Evolutionary conservation across 2,113 vertebrate species (phyloP).

Genomic region (Cyprichromis sp.): DNA sequence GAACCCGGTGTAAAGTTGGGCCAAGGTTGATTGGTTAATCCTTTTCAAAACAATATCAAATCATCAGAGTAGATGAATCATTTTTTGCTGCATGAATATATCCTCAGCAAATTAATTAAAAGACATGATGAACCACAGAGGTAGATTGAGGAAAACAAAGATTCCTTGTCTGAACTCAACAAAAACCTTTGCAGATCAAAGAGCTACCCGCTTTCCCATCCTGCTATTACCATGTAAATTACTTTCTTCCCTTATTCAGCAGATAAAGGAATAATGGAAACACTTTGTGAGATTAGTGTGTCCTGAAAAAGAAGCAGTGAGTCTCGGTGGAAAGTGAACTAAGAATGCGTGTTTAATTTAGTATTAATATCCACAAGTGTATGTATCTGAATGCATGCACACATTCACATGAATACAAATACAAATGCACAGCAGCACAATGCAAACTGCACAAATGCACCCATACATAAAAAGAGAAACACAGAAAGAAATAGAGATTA

Average conservation of each 20-base stretch:
- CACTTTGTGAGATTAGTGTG: background rate
- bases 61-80: background rate
- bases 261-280: constrained; percentile 30
- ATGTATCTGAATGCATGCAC: background rate
- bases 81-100: background rate
- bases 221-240: constrained; percentile 57
- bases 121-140: background rate
- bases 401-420: background rate
- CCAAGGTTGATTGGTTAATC: background rate
- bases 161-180: background rate
- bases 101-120: constrained; percentile 2
- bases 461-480: background rate
- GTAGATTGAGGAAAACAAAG: constrained; percentile 6
- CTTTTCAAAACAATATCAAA: background rate
- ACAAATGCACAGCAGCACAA: background rate
- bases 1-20: background rate
- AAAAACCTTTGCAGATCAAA: constrained; percentile 33
- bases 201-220: background rate
- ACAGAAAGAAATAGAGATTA: constrained; percentile 29
- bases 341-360: background rate
- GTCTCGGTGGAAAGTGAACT: background rate
- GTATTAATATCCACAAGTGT: background rate
- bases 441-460: background rate
- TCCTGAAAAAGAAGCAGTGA: background rate
- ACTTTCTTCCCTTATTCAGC: constrained; percentile 5